Evolutionary conservation across 1,140 invertebrate genomes (phyloP).

Genomic region (Telenomus remus): DNA sequence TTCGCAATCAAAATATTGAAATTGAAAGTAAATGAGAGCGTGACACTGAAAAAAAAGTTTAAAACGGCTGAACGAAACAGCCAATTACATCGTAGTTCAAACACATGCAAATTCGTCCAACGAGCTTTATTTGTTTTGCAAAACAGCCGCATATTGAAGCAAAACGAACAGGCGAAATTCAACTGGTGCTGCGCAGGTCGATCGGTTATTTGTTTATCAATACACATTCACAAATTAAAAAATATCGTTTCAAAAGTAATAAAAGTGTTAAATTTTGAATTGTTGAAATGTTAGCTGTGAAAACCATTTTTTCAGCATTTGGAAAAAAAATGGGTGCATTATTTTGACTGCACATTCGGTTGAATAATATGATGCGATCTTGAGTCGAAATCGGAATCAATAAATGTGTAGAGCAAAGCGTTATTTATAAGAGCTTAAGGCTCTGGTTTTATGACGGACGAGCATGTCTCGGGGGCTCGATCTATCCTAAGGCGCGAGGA

Average conservation of each 20-base stretch:
- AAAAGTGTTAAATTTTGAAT: too few species aligned
- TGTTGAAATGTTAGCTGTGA: too few species aligned
- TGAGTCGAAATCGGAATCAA: slow-evolving; percentile 68
- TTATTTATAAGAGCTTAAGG: slow-evolving; percentile 52
- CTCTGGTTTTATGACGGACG: slow-evolving; percentile 67
- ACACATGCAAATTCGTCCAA: slow-evolving; percentile 76
- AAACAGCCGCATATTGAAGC: slow-evolving; percentile 75
- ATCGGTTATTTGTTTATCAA: too few species aligned
- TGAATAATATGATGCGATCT: slow-evolving; percentile 17
- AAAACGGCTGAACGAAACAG: slow-evolving; percentile 63
- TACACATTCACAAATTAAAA: too few species aligned
- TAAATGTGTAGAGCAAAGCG: slow-evolving; percentile 66
- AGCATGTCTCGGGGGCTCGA: slow-evolving; percentile 73
- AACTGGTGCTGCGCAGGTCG: too few species aligned
- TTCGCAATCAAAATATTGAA: too few species aligned
- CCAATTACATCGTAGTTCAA: slow-evolving; percentile 76
- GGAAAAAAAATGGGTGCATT: too few species aligned
- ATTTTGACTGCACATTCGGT: slow-evolving; percentile 4
- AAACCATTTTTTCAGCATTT: too few species aligned
- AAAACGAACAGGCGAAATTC: slow-evolving; percentile 69
- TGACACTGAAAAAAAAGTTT: slow-evolving; percentile 41
- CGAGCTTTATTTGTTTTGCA: slow-evolving; percentile 77
- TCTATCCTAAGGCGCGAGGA: slow-evolving; percentile 67
- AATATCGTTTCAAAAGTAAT: too few species aligned
- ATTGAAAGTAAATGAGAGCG: too few species aligned